Conservation (phyloP, 2,797 vertebrate genomes). For the Novumbra hubbsi region DNA sequence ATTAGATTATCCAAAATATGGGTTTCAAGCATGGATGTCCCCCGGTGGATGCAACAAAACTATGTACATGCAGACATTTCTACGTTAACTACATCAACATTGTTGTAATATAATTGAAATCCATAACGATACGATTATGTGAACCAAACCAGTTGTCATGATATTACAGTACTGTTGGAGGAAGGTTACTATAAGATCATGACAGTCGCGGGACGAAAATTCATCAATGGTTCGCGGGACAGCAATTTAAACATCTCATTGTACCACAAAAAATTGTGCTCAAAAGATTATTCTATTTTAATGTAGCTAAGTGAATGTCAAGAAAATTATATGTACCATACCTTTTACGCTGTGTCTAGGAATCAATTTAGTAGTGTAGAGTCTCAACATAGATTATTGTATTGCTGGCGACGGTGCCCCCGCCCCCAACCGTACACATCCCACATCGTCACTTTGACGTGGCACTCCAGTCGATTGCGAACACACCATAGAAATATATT, state of each 20-base stretch:
- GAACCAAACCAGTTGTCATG: neutral
- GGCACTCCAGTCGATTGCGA: slow-evolving; percentile 39
- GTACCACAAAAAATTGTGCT: neutral
- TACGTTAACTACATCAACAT: neutral
- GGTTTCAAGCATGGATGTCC: neutral
- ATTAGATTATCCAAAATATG: neutral
- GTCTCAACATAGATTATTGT: slow-evolving; percentile 3
- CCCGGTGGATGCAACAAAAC: neutral
- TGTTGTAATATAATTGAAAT: neutral
- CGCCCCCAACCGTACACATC: slow-evolving; percentile 52
- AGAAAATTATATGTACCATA: slow-evolving; percentile 28
- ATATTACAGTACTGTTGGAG: neutral
- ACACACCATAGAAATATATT: neutral
- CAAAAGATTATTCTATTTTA: neutral
- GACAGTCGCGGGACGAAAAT: neutral
- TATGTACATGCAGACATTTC: neutral
- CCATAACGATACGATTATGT: neutral
- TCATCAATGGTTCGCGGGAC: neutral
- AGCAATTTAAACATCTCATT: neutral
- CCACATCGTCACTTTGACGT: slow-evolving; percentile 66
- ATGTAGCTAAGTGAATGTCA: neutral
- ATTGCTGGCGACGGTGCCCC: slow-evolving; percentile 16
- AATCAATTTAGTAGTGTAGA: neutral
- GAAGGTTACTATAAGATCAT: too few relatives aligned
- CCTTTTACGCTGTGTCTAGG: slow-evolving; percentile 32